Conservation (phyloP, 2,113 vertebrate genomes). For the Pomatorhinus ruficollis region DNA sequence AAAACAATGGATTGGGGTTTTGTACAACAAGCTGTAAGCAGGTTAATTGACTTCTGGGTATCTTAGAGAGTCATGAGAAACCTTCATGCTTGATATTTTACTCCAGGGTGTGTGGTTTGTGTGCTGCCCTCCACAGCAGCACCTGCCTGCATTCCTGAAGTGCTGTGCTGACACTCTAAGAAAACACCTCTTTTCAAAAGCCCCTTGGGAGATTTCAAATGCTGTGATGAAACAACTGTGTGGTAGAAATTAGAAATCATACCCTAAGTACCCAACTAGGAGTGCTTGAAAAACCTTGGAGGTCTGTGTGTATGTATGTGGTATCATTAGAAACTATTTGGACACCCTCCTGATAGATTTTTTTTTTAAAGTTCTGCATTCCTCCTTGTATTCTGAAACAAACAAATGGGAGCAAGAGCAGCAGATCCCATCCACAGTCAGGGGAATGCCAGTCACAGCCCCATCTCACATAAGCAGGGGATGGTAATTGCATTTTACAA, state of each 20-base stretch:
- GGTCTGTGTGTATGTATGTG: neutral
- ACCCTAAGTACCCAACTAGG: neutral
- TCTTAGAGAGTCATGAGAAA: constrained; percentile 9
- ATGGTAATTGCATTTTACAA: constrained; percentile 63
- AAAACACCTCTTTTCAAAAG: constrained; percentile 47
- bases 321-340: neutral
- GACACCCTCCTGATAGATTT: neutral
- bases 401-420: constrained; percentile 3
- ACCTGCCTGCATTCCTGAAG: constrained; percentile 8
- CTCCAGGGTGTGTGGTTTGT: neutral
- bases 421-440: neutral
- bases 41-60: constrained; percentile 27
- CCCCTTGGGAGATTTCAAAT: constrained; percentile 27
- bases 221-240: constrained; percentile 16
- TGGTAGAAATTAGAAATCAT: constrained; percentile 49
- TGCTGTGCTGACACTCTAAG: constrained; percentile 24
- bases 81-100: neutral
- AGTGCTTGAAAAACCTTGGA: neutral
- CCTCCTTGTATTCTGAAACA: neutral
- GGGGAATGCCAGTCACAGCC: neutral
- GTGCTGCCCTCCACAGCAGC: neutral
- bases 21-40: neutral
- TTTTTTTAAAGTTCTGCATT: neutral
- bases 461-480: neutral
- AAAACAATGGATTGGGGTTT: neutral